Base-by-base conservation (phyloP, 2,888 invertebrate genomes). In the Athetis lepigone region DNA sequence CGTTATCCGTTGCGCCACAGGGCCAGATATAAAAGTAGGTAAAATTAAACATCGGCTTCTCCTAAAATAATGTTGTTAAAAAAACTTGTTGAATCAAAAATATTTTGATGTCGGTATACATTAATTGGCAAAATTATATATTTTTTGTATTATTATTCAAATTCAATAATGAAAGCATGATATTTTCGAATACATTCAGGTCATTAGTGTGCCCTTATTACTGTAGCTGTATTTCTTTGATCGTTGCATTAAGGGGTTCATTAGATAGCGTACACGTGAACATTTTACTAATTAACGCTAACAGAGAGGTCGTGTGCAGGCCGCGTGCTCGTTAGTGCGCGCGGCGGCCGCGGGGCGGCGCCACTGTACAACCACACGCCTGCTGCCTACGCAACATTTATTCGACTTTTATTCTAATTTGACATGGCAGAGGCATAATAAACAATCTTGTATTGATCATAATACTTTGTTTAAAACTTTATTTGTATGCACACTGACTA, bases 1-100 rank as follows among this genome's bases (percentile, higher is more conserved):
- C 96, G 96, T 96, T 96, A 96, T 96, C 95, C 96, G 90, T 96
- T 96, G 96, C 96, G 96, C 95, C 96, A 96, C 96, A 96, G 93
- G 95, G 95, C 95, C 95, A 21, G 78, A 60, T 72, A 18, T 0
- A 95, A 0, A 2, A 0, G 0, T 0, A 0, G 0, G 7, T 43
- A 33, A 82, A 82, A 71, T 72, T 75, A 61, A 25, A 4, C n/a
- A 46, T 36, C 18, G 33, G 0, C 0, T 63, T 56, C 23, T 47
- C 2, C 42, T n/a, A 25, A 4, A 40, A 33, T 27, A 61, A 25
- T 19, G 27, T 6, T 9, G 0, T 13, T 4, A 4, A 16, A 2
- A 25, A 74, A 39, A 11, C 13, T 18, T 8, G 9, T 55, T 36
- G 19, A 27, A 4, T 23, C 16, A 5, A 23, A n/a, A 7, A 59